phyloP scores from a whole-genome alignment of 1,140 invertebrate species.

The Penaeus japonicus region DNA sequence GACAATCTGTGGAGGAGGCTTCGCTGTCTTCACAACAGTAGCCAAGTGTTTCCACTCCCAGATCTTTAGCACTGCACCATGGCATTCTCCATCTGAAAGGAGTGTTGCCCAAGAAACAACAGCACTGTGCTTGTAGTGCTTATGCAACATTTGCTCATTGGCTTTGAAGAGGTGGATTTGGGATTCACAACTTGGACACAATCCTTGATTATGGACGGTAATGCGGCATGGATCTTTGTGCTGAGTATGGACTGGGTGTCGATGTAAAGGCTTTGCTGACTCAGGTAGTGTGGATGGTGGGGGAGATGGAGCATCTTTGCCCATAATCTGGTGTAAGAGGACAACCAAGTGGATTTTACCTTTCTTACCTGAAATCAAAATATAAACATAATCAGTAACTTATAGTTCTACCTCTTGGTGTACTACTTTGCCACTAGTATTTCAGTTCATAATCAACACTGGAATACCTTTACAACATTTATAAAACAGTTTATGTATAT shows the following conservation, averaged over 20 bases:
- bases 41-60: conserved; percentile 33
- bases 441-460: no score
- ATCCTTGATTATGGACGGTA: background rate
- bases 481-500: no score
- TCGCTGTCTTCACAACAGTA: conserved; percentile 18
- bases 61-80: conserved; percentile 36
- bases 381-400: background rate
- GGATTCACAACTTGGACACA: conserved; percentile 37
- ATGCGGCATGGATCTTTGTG: conserved; percentile 9
- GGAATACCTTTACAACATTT: no score
- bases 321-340: conserved; percentile 28
- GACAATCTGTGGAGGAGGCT: conserved; percentile 3
- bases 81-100: conserved; percentile 20
- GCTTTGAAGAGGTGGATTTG: background rate
- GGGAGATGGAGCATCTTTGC: background rate
- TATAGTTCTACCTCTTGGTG: no score
- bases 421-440: no score
- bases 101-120: conserved; percentile 38
- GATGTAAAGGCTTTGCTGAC: background rate
- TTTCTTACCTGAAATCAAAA: conserved; percentile 8
- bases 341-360: background rate
- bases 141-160: conserved; percentile 14
- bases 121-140: conserved; percentile 29
- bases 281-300: background rate
- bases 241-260: background rate